phyloP scores from a whole-genome alignment of 2,113 vertebrate species.

The Sarotherodon lohbergeri region DNA sequence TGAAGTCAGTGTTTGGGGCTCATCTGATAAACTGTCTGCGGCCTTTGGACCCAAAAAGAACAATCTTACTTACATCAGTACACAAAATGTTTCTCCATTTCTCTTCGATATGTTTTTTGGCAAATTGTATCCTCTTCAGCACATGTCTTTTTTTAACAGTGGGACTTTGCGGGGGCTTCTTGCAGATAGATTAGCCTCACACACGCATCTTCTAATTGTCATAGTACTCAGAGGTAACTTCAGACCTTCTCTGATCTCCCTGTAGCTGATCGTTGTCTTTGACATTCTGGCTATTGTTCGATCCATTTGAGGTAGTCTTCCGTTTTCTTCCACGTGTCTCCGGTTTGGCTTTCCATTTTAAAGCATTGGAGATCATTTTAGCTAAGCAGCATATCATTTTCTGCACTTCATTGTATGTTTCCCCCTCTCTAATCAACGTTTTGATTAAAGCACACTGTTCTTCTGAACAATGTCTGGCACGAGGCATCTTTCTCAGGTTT shows the following conservation, averaged over 20 bases:
- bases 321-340: not conserved
- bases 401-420: not conserved
- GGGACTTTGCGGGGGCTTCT: not conserved
- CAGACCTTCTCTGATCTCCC: not conserved
- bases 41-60: not conserved
- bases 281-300: not conserved
- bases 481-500: not conserved
- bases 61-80: not conserved
- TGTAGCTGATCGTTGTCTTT: not conserved
- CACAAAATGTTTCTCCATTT: not conserved
- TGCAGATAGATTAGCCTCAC: not conserved
- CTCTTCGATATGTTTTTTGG: not conserved
- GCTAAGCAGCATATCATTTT: not conserved
- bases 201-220: not conserved
- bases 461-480: not conserved
- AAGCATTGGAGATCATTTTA: not conserved
- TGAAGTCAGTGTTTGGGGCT: not conserved
- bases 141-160: not conserved
- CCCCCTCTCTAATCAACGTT: not conserved
- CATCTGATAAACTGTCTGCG: not conserved
- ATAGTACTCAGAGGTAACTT: not conserved
- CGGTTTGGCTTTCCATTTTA: not conserved
- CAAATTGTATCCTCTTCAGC: not conserved
- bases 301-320: not conserved
- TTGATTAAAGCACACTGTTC: not conserved